Evolutionary conservation across 2,888 invertebrate species (phyloP).

Genomic region (Ephialtes manifestator): DNA sequence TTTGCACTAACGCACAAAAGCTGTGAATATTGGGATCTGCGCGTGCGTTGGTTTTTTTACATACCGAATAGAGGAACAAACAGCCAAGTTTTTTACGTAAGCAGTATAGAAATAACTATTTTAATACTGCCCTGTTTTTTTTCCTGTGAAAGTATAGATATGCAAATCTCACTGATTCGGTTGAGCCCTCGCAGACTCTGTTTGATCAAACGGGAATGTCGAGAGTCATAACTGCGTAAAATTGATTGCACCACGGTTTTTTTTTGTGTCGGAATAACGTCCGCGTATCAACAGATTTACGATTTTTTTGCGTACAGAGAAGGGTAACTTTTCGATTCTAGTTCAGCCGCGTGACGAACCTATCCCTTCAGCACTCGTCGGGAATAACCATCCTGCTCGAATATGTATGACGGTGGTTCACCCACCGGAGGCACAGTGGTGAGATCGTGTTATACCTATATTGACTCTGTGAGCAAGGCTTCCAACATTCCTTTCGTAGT

Average conservation of each 20-base stretch:
- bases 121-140: background rate
- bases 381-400: slow-evolving; percentile 63
- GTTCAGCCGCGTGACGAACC: slow-evolving; percentile 45
- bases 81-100: too few species aligned
- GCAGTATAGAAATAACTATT: too few species aligned
- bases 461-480: slow-evolving; percentile 47
- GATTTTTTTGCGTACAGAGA: slow-evolving; percentile 35
- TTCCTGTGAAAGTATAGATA: background rate
- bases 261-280: background rate
- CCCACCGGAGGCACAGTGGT: slow-evolving; percentile 46
- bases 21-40: too few species aligned
- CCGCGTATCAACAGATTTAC: slow-evolving; percentile 23
- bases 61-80: too few species aligned
- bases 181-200: slow-evolving; percentile 6
- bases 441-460: slow-evolving; percentile 62
- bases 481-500: slow-evolving; percentile 44
- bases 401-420: slow-evolving; percentile 67
- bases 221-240: slow-evolving; percentile 1
- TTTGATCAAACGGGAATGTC: slow-evolving; percentile 10
- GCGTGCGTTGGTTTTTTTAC: too few species aligned
- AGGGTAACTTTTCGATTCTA: slow-evolving; percentile 57
- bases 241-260: slow-evolving; percentile 22
- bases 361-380: slow-evolving; percentile 40
- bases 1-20: too few species aligned
- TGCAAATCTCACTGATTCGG: background rate